Evolutionary conservation across 2,113 vertebrate genomes (phyloP).

Genomic region (Blennius ocellaris): DNA sequence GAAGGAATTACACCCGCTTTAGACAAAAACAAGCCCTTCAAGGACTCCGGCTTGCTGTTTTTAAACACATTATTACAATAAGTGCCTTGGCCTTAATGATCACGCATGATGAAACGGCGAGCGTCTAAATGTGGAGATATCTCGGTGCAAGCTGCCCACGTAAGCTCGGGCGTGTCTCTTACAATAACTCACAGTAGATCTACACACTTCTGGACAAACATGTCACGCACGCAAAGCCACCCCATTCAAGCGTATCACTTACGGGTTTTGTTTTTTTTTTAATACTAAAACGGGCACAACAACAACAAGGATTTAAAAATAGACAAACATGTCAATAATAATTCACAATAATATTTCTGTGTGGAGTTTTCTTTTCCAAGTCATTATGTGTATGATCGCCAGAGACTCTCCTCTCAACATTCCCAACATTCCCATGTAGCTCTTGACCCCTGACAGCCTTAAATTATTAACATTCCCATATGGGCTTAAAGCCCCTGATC

Average conservation of each 20-base stretch:
- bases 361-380: constrained; percentile 29
- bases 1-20: not conserved
- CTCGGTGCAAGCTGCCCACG: not conserved
- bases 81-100: constrained; percentile 4
- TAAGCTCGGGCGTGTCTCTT: constrained; percentile 49
- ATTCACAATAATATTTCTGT: constrained; percentile 9
- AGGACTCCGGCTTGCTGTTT: not conserved
- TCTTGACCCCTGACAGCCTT: constrained; percentile 78
- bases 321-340: constrained; percentile 32
- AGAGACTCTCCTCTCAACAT: constrained; percentile 65
- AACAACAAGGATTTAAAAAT: constrained; percentile 20
- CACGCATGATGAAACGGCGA: not conserved
- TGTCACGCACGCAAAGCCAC: constrained; percentile 33
- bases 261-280: no score
- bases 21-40: not conserved
- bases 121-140: not conserved
- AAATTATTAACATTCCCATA: constrained; percentile 81
- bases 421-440: constrained; percentile 75
- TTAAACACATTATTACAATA: not conserved
- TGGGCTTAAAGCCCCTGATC: constrained; percentile 71
- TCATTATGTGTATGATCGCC: constrained; percentile 64
- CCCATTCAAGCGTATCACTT: constrained; percentile 32
- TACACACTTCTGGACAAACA: constrained; percentile 50
- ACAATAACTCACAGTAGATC: constrained; percentile 45
- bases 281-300: not conserved